Evolutionary conservation across 2,888 invertebrate genomes (phyloP).

Genomic region (Agrotis clavis): DNA sequence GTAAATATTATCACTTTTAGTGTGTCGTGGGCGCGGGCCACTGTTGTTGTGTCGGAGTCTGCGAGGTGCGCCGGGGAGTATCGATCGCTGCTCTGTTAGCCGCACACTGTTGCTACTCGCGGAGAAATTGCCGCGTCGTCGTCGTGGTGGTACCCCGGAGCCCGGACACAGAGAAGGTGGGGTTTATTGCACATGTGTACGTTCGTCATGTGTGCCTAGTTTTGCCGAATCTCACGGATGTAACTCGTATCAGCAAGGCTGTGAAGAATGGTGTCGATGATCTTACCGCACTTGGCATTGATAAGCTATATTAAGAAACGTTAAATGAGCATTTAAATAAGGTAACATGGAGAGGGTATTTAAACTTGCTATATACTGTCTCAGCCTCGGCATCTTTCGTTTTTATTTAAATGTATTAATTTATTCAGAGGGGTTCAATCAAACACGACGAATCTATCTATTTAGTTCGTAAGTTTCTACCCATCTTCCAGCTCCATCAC

Average conservation of each 20-base stretch:
- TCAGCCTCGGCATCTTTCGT: neutral
- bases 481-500: no score
- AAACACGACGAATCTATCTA: no score
- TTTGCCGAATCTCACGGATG: conserved; percentile 9
- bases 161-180: conserved; percentile 36
- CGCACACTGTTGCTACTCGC: conserved; percentile 37
- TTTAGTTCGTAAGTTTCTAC: no score
- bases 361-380: neutral
- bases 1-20: conserved; percentile 61
- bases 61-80: conserved; percentile 30
- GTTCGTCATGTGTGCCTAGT: conserved; percentile 6
- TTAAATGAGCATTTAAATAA: neutral
- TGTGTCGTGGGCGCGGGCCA: conserved; percentile 22
- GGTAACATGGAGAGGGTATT: neutral
- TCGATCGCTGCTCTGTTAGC: conserved; percentile 39
- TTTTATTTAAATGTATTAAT: no score
- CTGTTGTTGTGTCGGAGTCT: conserved; percentile 15
- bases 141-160: conserved; percentile 29
- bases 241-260: neutral
- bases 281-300: conserved; percentile 50
- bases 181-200: conserved; percentile 30
- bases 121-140: conserved; percentile 47
- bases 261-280: neutral
- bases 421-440: no score
- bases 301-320: conserved; percentile 2